Base-by-base conservation (phyloP, 2,888 invertebrate species). In the Sturmia bella region DNA sequence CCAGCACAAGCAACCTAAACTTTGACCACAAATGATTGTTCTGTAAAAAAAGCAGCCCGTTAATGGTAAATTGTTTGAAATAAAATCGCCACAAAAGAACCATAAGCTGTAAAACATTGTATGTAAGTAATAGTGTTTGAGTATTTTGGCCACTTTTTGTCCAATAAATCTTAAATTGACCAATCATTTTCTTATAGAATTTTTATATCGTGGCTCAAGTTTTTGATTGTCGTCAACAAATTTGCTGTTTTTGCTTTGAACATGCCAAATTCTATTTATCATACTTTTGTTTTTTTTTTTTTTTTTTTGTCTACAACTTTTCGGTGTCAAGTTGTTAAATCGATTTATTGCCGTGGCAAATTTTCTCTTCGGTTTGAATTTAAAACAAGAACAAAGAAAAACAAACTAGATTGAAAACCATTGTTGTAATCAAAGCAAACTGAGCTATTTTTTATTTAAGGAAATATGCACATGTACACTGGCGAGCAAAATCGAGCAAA, bases 101-200 rank as follows among this genome's bases (percentile, higher is more conserved):
- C 48, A 32, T 15, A 69, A 11, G 12, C 15, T 56, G 24, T 15
- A 64, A 63, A 63, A 54, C 43, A 74, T n/a, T 32, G 21, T 57
- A 66, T 52, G 52, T 73, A 64, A 63, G 39, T 81, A 43, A 77
- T 69, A 7, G 50, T 64, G 73, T 21, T 77, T 73, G 61, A 24
- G 56, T 77, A 63, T 43, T 57, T n/a, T 77, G 69, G 48, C 69
- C 64, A 37, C 78, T 78, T 32, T 73, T 64, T 77, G 69, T 50
- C 52, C 64, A 81, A 82, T 82, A 82, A 82, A 82, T 82, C 78
- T 82, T 74, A 82, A 82, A 82, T 78, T 74, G 82, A 78, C 82
- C 82, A 82, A 82, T 78, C 69, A 70, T 69, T 78, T 82, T 74
- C 48, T 72, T 80, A 72, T 63, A 56, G 76, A 76, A 68, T 80